Conservation (phyloP, 2,888 invertebrate genomes). For the Sabatieria punctata region DNA sequence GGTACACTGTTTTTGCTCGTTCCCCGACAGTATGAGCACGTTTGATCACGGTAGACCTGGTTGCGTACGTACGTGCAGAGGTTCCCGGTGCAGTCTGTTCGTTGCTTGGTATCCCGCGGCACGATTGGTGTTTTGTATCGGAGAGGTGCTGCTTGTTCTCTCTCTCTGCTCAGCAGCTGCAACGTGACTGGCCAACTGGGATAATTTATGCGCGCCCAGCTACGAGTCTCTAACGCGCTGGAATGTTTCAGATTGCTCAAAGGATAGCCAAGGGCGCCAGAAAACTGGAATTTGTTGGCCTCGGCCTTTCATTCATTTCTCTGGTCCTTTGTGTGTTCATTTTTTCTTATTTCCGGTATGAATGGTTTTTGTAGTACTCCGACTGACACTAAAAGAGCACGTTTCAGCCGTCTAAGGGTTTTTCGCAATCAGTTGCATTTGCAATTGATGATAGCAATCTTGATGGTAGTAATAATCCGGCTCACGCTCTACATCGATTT, state of each 20-base stretch:
- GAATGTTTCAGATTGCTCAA: conserved; percentile 50
- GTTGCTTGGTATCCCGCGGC: no score
- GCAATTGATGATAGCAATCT: conserved; percentile 38
- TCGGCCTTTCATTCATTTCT: conserved; percentile 57
- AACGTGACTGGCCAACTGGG: no score
- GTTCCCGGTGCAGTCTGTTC: no score
- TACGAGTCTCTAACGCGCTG: not conserved
- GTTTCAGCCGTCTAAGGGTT: conserved; percentile 35
- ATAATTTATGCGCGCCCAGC: not conserved
- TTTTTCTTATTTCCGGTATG: conserved; percentile 62
- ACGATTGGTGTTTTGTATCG: no score
- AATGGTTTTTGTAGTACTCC: conserved; percentile 9
- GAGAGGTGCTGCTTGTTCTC: not conserved
- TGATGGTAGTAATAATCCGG: conserved; percentile 36
- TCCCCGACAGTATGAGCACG: no score
- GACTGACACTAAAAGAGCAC: conserved; percentile 6
- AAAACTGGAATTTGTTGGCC: conserved; percentile 59
- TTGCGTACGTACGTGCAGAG: no score
- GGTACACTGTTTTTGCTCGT: no score
- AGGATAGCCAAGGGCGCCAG: conserved; percentile 60
- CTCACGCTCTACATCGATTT: conserved; percentile 37
- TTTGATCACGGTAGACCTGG: no score
- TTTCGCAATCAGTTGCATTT: conserved; percentile 38
- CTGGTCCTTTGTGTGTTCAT: conserved; percentile 57
- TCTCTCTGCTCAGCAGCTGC: not conserved